Evolutionary conservation across 2,797 vertebrate genomes (phyloP).

Genomic region (Champsocephalus gunnari): DNA sequence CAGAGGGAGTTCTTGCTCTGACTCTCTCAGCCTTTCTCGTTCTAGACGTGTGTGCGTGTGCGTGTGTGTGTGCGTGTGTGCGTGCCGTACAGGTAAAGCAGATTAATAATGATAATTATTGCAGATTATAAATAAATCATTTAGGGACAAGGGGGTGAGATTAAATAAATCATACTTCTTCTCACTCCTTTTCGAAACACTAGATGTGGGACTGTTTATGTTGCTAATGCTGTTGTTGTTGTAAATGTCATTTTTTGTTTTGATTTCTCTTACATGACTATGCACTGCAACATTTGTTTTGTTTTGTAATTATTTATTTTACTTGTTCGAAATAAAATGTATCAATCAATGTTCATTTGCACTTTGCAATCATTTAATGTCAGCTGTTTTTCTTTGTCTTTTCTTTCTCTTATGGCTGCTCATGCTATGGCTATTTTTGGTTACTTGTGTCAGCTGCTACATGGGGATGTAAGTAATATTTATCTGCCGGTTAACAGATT

Average conservation of each 20-base stretch:
- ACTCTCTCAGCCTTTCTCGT: conserved; percentile 56
- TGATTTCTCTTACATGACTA: too few species aligned
- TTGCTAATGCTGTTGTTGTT: too few species aligned
- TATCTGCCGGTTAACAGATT: background rate
- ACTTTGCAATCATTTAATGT: background rate
- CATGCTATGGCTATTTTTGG: background rate
- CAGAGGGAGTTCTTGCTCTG: conserved; percentile 58
- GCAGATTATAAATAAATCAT: too few species aligned
- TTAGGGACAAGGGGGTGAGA: too few species aligned
- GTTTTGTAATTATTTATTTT: too few species aligned
- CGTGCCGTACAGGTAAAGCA: background rate
- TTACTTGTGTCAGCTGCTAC: background rate
- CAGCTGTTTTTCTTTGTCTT: background rate
- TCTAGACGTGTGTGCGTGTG: background rate
- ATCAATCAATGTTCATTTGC: background rate
- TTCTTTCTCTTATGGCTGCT: background rate
- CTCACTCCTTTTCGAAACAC: too few species aligned
- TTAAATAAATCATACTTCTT: too few species aligned
- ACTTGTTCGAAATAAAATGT: too few species aligned
- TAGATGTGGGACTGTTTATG: too few species aligned
- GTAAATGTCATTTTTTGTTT: too few species aligned
- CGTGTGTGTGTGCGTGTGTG: background rate
- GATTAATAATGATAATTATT: too few species aligned
- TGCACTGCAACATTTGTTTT: too few species aligned
- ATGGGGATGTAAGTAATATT: background rate